Percentiles rank a stretch among this genome's conserved stretches.
Conservation (phyloP, 2,113 vertebrate genomes). For the Chaetodon trifascialis region DNA sequence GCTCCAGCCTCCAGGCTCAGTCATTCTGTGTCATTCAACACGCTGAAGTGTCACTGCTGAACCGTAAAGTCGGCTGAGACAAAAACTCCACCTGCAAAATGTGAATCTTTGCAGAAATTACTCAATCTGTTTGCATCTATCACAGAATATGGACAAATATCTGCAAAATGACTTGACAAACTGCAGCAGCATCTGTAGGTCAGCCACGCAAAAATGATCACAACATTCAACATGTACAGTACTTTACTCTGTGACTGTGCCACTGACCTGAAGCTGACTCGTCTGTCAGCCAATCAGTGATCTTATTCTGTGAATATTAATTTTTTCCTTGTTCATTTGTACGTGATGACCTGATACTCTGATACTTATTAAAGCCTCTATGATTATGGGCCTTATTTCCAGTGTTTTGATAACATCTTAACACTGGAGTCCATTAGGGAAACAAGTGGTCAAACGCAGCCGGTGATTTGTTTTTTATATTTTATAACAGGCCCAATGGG, state of each 20-base stretch:
- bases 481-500: too few species aligned
- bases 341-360: background rate
- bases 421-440: background rate
- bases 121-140: background rate
- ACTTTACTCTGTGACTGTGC: too few species aligned
- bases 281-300: too few species aligned
- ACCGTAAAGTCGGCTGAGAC: constrained; percentile 9
- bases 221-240: too few species aligned
- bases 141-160: background rate
- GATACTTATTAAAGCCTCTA: background rate
- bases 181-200: too few species aligned
- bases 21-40: constrained; percentile 13
- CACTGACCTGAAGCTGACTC: too few species aligned
- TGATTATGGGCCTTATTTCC: background rate
- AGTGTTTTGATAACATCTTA: background rate
- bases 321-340: background rate
- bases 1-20: constrained; percentile 29
- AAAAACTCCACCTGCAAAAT: constrained; percentile 18
- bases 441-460: background rate
- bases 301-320: background rate
- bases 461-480: too few species aligned
- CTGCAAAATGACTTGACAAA: too few species aligned
- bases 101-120: constrained; percentile 4
- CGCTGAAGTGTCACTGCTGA: constrained; percentile 15
- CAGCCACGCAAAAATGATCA: too few species aligned